Evolutionary conservation across 2,888 invertebrate genomes (phyloP).

Genomic region (Aspidapion aeneum): DNA sequence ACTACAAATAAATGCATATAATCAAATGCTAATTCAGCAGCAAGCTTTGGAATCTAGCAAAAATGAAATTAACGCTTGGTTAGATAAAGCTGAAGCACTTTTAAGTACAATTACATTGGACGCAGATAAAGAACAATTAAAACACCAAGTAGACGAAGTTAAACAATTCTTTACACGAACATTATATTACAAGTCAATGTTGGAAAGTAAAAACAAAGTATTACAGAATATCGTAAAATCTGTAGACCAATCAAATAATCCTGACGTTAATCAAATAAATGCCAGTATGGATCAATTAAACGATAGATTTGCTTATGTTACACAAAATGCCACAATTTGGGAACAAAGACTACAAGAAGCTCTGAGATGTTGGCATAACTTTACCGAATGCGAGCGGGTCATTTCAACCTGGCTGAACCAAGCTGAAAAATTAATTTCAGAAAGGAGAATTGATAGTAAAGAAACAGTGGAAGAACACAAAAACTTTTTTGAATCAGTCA

Average conservation of each 20-base stretch:
- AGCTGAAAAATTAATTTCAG: slow-evolving; percentile 78
- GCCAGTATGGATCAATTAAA: slow-evolving; percentile 76
- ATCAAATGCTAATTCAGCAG: slow-evolving; percentile 82
- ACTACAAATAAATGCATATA: slow-evolving; percentile 74
- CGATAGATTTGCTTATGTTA: slow-evolving; percentile 76
- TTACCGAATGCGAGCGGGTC: slow-evolving; percentile 71
- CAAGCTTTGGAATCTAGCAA: slow-evolving; percentile 87
- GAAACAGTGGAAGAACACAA: slow-evolving; percentile 81
- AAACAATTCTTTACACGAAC: slow-evolving; percentile 86
- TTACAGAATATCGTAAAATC: slow-evolving; percentile 81
- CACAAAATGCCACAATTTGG: slow-evolving; percentile 70
- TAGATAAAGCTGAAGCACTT: slow-evolving; percentile 78
- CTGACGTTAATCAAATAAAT: slow-evolving; percentile 69
- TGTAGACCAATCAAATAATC: slow-evolving; percentile 69
- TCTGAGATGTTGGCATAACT: slow-evolving; percentile 80
- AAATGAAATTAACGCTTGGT: slow-evolving; percentile 81
- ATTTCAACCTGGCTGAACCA: slow-evolving; percentile 85
- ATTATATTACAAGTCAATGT: slow-evolving; percentile 88
- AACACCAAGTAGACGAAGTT: slow-evolving; percentile 74
- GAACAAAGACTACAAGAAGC: slow-evolving; percentile 78
- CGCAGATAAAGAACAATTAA: slow-evolving; percentile 67
- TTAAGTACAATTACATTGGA: slow-evolving; percentile 57
- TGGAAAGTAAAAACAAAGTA: slow-evolving; percentile 93
- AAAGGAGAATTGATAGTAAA: slow-evolving; percentile 75
- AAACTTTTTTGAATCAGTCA: slow-evolving; percentile 82